Base-by-base conservation (phyloP, 2,888 invertebrate species). In the Augochlorella aurata region DNA sequence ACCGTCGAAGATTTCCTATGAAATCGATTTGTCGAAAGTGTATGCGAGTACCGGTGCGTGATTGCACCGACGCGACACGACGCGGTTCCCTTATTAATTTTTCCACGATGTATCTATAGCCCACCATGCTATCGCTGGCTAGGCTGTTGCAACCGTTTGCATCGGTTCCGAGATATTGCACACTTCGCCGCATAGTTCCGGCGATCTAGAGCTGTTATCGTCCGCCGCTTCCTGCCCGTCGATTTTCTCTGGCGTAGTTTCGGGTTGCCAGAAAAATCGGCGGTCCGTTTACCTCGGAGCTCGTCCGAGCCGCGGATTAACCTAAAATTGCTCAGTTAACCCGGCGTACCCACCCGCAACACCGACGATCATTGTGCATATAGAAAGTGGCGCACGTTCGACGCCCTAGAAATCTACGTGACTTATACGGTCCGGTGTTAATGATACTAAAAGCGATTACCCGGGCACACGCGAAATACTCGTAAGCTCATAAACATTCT, bases 401-500 rank as follows among this genome's bases (percentile, higher is more conserved):
- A 77, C 80, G 82, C 50, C 14, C 76, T 69, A 16, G 45, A 69
- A 72, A 72, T 75, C 72, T 76, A 80, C 80, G 83, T 80, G 85
- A 74, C 86, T 85, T 75, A 80, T 83, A 77, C 74, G 63, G 38
- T 49, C 76, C 77, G 29, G 70, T 74, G 85, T 74, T 87, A 85
- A 87, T 87, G 83, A 87, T 83, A 87, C 81, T 65, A 72, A 76
- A 82, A 68, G 58, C 81, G 79, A 87, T 87, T 87, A 83, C 87
- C 71, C 16, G 66, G 38, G 74, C 63, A 50, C 87, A 87, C 87
- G 87, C 87, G 85, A 87, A 87, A 81, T 72, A 75, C 87, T 87
- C 87, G 87, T 87, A 87, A 83, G 76, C 87, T 83, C 81, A 74
- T 87, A 85, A 87, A 80, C 81, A 80, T 74, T 65, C 49, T 74